Evolutionary conservation across 2,113 vertebrate species (phyloP), one percentile per base, ranked within the genome.

Genomic region (Varanus komodoensis): DNA sequence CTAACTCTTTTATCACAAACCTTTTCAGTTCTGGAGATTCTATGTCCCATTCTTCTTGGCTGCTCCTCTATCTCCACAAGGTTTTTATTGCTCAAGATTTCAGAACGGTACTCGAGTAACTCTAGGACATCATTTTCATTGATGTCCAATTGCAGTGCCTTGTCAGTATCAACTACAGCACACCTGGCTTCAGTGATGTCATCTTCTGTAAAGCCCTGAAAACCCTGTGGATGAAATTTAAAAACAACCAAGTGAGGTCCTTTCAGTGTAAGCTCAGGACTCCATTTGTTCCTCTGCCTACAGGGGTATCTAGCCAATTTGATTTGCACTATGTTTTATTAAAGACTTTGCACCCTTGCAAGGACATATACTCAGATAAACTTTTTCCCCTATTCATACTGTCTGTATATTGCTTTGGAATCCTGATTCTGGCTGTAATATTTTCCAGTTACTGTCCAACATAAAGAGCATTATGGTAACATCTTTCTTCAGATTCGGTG

Each of bases 401-500:
- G 44, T 48, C 12, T 38, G 21, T 75, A 54, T 2, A 71, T 1
- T 83, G 7, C 14, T 48, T 54, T 64, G 23, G 27, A 68, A 27
- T 77, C 73, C 25, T 23, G 9, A 71, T 87, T 11, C 87, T 81
- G 0, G 1, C 5, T 11, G 0, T 0, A 69, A 29, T 68, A 17
- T 19, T 19, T 69, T 61, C 73, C 9, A 7, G 5, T 52, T n/a
- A 50, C 54, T 68, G 38, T 48, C 7, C 17, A 64, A 68, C 61
- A 68, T 57, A 68, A 50, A 77, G 27, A 8, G n/a, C 1, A 0
- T 87, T 57, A 0, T 1, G 61, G 1, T 4, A 61, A 25, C 17
- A 1, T 14, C 0, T 15, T 4, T 73, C 0, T 2, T 82, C 61
- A 1, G 73, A 3, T 0, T 1, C 12, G 48, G 44, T 64, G 6